Base-by-base conservation (phyloP, 1,140 invertebrate species). In the Drosophila auraria region DNA sequence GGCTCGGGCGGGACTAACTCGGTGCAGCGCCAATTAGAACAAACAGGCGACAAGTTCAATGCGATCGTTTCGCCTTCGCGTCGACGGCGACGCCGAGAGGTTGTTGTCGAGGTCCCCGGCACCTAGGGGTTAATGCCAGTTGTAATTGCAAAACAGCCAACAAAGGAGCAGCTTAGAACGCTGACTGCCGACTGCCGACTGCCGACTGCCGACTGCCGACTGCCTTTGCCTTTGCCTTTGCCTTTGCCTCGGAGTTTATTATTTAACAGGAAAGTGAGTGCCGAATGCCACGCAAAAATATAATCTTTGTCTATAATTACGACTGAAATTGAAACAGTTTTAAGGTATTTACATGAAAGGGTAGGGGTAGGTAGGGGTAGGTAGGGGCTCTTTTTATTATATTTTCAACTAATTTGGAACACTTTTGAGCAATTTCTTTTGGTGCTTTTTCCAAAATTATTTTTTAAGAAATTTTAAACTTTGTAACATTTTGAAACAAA, bases 11-110 rank as follows among this genome's bases (percentile, higher is more conserved):
- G 76, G 82, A 69, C 59, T 78, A 72, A 78, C 65, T 69, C 69
- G 68, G 49, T 87, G 75, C 81, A 87, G 65, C 53, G 80, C 65
- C 84, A 90, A 87, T 89, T 89, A 87, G 84, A 87, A 87, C 73
- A 81, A 81, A 89, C 69, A 77, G 62, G 62, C 70, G 70, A 73
- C 68, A 73, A 82, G 84, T 77, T 87, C 68, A 70, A 71, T 74
- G 64, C 58, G 82, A 81, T 84, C 82, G 76, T 66, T 74, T 47
- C 53, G 53, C 44, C 69, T 71, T 78, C 65, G 38, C 12, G 51
- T 11, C 23, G 38, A 27, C 60, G 14, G 36, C 50, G 30, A 45
- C 44, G 49, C 68, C 56, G 17, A 17, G 44, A 58, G 60, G 66
- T 73, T 82, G 33, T 75, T 79, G 57, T 65, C 77, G 76, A 72